Conservation (phyloP, 2,113 vertebrate species). For the Nanger granti region DNA sequence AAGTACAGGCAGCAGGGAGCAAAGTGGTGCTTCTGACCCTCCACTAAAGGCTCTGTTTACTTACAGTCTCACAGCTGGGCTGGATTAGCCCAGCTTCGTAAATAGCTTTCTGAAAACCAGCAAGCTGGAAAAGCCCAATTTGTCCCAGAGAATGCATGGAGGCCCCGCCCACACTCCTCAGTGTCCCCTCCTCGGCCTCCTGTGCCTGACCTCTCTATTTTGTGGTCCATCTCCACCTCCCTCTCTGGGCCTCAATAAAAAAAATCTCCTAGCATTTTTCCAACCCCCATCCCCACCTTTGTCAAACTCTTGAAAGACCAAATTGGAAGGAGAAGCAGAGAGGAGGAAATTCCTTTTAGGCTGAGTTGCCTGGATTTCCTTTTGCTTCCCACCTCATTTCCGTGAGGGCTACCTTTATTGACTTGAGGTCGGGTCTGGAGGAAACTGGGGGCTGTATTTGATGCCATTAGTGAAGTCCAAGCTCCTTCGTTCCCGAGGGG, state of each 20-base stretch:
- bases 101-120: conserved; percentile 48
- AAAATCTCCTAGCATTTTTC: neutral
- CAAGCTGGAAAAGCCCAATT: conserved; percentile 45
- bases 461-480: neutral
- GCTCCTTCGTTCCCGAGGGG: neutral
- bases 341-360: neutral
- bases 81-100: conserved; percentile 50
- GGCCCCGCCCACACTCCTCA: neutral
- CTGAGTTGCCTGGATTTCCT: neutral
- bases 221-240: neutral
- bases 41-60: conserved; percentile 11
- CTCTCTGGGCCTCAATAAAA: neutral
- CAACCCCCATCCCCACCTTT: neutral
- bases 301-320: neutral
- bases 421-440: neutral
- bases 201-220: neutral
- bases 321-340: neutral
- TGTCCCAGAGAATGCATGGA: conserved; percentile 3
- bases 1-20: neutral
- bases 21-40: neutral
- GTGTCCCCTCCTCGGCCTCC: neutral
- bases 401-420: neutral
- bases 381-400: neutral
- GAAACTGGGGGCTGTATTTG: neutral
- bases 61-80: conserved; percentile 35